These are phyloP conservation scores for Falco biarmicus DNA, from an alignment of 2,797 vertebrate genomes.

Conservation along the genomic window DNA sequence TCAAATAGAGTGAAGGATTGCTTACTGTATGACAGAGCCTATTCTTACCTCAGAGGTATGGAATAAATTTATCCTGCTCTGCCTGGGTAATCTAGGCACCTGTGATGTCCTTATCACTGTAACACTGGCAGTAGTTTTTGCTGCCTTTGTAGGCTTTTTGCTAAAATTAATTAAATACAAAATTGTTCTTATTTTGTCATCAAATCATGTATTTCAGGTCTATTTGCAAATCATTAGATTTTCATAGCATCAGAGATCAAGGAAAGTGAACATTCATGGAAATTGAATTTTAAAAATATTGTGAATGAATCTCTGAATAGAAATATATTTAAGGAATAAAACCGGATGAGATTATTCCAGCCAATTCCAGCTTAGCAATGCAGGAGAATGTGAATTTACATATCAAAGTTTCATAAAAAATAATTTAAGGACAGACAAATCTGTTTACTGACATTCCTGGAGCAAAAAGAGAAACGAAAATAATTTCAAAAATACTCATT, in stretches of 20 bases:
- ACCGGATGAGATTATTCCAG: fast-evolving
- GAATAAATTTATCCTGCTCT: background rate
- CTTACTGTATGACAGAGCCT: background rate
- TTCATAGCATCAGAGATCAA: background rate
- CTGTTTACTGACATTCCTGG: background rate
- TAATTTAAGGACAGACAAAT: background rate
- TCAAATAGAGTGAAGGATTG: background rate
- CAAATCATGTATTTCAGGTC: background rate
- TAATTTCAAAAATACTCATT: background rate
- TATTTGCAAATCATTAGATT: background rate
- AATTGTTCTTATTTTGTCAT: background rate
- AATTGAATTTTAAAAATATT: background rate
- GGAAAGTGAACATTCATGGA: background rate
- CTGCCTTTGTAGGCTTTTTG: background rate
- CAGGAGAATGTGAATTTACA: background rate
- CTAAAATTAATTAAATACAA: background rate
- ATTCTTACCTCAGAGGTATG: background rate
- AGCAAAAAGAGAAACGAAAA: background rate
- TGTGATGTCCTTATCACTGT: background rate
- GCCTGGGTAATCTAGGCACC: background rate
- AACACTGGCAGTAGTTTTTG: background rate
- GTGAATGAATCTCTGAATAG: background rate
- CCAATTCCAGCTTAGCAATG: background rate
- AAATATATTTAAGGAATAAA: background rate
- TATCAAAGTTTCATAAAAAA: background rate